A percentile compares a stretch with the other conserved stretches of the same genome.
phyloP scores from a whole-genome alignment of 1,140 invertebrate genomes.

The Brachionus sp. region DNA sequence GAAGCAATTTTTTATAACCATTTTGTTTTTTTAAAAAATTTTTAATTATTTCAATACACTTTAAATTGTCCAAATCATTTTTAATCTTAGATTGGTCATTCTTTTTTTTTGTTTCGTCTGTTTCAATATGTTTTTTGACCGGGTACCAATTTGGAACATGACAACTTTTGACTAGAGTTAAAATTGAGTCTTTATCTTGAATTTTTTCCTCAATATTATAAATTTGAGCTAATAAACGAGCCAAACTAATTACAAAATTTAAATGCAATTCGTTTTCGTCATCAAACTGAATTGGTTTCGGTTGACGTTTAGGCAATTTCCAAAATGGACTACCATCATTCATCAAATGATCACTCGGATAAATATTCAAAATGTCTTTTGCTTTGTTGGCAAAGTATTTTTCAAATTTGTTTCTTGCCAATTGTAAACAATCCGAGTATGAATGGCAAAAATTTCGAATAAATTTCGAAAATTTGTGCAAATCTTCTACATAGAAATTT shows the following conservation, averaged over 20 bases:
- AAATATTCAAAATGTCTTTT: constrained; percentile 56
- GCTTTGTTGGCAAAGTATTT: constrained; percentile 61
- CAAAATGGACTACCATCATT: constrained; percentile 51
- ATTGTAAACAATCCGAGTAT: constrained; percentile 54
- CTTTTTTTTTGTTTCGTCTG: constrained; percentile 89
- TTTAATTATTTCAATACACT: not conserved
- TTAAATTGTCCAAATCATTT: constrained; percentile 6
- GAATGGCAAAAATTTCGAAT: constrained; percentile 48
- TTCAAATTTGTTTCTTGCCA: constrained; percentile 59
- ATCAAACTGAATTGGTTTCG: constrained; percentile 54
- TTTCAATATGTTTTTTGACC: constrained; percentile 47
- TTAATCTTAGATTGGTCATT: constrained; percentile 69
- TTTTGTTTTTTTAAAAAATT: constrained; percentile 46
- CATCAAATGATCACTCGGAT: constrained; percentile 52
- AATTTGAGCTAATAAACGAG: constrained; percentile 52
- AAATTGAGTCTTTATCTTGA: constrained; percentile 61
- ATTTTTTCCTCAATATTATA: constrained; percentile 51
- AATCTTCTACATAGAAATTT: constrained; percentile 51
- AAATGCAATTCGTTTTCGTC: constrained; percentile 51
- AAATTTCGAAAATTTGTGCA: constrained; percentile 52
- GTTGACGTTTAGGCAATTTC: constrained; percentile 56
- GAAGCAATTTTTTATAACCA: constrained; percentile 47
- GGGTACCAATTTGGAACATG: constrained; percentile 5
- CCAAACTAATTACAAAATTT: constrained; percentile 52
- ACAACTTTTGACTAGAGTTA: constrained; percentile 75